These are phyloP conservation scores for Drosophila multiciliata DNA, from an alignment of 2,888 invertebrate species.

Conservation along the genomic window DNA sequence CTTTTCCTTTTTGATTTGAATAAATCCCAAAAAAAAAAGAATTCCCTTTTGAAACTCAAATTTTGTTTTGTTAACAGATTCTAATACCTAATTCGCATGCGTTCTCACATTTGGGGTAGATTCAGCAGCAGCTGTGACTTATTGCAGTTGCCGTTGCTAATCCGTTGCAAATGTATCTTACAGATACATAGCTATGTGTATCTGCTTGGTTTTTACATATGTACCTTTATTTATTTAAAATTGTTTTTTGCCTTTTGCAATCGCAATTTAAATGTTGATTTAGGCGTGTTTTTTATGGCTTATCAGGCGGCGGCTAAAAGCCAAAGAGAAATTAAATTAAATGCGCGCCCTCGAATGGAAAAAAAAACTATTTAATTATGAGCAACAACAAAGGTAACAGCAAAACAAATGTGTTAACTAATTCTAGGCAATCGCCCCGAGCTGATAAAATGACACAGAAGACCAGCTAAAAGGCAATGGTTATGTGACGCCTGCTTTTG, in stretches of 20 bases:
- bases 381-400: constrained; percentile 42
- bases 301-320: constrained; percentile 60
- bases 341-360: constrained; percentile 55
- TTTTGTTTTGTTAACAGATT: constrained; percentile 7
- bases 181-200: constrained; percentile 7
- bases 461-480: constrained; percentile 21
- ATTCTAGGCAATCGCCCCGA: constrained; percentile 69
- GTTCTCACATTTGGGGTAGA: constrained; percentile 34
- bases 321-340: constrained; percentile 75
- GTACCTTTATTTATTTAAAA: constrained; percentile 9
- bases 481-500: constrained; percentile 38
- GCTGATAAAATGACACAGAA: constrained; percentile 57
- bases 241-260: constrained; percentile 45
- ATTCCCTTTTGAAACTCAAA: constrained; percentile 2
- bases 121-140: constrained; percentile 24
- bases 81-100: constrained; percentile 51
- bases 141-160: constrained; percentile 37
- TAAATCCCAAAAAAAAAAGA: constrained; percentile 14
- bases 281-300: constrained; percentile 73
- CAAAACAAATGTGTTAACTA: constrained; percentile 71
- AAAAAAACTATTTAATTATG: constrained; percentile 79
- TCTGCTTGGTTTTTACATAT: constrained; percentile 6
- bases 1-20: constrained; percentile 31
- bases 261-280: constrained; percentile 82
- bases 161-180: constrained; percentile 30